Evolutionary conservation across 1,140 invertebrate genomes (phyloP).

Genomic region (Protaetia brevitarsis): DNA sequence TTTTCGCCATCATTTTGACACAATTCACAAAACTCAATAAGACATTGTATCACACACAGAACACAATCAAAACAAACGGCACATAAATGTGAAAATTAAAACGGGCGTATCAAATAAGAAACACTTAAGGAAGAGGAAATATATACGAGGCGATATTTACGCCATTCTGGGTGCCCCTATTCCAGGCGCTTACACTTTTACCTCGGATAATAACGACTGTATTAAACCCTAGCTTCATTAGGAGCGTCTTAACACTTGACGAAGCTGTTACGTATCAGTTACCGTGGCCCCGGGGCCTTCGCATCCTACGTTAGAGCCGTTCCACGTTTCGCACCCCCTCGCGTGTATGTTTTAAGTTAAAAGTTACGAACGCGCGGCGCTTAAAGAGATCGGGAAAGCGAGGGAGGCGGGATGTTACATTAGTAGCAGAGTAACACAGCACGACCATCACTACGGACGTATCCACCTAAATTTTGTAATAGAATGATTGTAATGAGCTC

Average conservation of each 20-base stretch:
- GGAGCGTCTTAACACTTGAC: slow-evolving; percentile 23
- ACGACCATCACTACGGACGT: background rate
- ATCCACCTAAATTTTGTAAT: slow-evolving; percentile 5
- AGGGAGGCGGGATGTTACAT: background rate
- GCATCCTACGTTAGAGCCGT: background rate
- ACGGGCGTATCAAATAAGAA: slow-evolving; percentile 1
- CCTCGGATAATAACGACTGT: slow-evolving; percentile 13
- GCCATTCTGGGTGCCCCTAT: background rate
- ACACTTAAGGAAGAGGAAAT: background rate
- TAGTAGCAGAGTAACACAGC: background rate
- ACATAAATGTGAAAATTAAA: no score
- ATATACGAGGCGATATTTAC: slow-evolving; percentile 4
- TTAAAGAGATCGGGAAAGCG: background rate
- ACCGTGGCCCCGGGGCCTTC: slow-evolving; percentile 9
- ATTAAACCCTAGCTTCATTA: slow-evolving; percentile 20
- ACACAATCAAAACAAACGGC: no score
- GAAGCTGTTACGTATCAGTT: slow-evolving; percentile 22
- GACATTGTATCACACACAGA: no score
- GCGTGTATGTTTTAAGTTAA: background rate
- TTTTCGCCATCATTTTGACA: no score
- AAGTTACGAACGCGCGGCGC: background rate
- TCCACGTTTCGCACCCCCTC: background rate
- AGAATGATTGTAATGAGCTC: background rate
- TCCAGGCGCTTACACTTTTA: slow-evolving; percentile 8
- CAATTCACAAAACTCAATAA: no score